These are phyloP conservation scores for Myotis findleyi DNA, from an alignment of 2,797 vertebrate genomes.

Conservation along the genomic window DNA sequence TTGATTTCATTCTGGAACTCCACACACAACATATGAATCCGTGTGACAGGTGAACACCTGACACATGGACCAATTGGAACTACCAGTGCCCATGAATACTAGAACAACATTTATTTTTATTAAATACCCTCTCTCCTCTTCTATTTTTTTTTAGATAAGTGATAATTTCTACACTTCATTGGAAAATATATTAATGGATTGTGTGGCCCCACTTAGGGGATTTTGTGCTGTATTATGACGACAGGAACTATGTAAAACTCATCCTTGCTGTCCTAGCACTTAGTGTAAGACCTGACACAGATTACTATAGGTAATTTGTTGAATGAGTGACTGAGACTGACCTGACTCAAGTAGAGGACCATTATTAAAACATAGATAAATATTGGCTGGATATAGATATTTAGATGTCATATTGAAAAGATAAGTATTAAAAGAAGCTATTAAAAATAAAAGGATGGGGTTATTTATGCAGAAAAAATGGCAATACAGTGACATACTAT, in stretches of 20 bases:
- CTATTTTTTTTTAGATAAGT: neutral
- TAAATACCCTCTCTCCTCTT: neutral
- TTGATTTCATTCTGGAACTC: neutral
- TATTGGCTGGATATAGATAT: neutral
- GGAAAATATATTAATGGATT: neutral
- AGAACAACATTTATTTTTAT: neutral
- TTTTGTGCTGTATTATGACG: neutral
- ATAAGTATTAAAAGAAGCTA: neutral
- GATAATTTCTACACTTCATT: neutral
- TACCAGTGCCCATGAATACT: neutral
- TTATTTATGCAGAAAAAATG: neutral
- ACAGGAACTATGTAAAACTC: neutral
- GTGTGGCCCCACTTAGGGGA: neutral
- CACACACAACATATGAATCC: neutral
- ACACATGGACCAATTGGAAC: neutral
- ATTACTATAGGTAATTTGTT: constrained; percentile 1
- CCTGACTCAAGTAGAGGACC: neutral
- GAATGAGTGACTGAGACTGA: neutral
- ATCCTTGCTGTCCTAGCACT: neutral
- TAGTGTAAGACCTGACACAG: neutral
- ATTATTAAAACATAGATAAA: neutral
- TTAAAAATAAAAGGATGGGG: constrained; percentile 6
- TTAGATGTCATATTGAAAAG: neutral
- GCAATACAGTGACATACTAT: neutral
- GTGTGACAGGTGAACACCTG: neutral